Evolutionary conservation across 2,113 vertebrate genomes (phyloP), one percentile per base, ranked within the genome.

Genomic region (Nansenia antarctica): DNA sequence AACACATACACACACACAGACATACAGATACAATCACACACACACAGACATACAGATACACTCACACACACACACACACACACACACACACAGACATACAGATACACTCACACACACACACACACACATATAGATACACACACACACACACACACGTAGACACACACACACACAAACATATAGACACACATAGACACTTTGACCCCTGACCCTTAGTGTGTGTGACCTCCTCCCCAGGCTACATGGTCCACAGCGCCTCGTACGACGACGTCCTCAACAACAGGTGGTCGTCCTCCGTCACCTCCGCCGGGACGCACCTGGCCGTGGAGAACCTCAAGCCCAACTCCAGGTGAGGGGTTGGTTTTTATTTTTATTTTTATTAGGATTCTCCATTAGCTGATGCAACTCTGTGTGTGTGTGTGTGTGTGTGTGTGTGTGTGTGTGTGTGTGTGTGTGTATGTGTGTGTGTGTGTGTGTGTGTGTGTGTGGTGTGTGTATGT

Each of bases 251-350:
- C 77, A 98, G 95, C 14, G 97, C 98, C 8, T 98, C 98, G 11
- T 99, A 98, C 37, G 97, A 99, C 45, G 98, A 99, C 62, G 93
- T 97, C 70, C 91, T 99, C 65, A 96, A 94, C 81, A 98, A 99
- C 74, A 94, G 95, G 62, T 99, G 98, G 98, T 96, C 96, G 98
- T 96, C 96, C 37, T 87, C 94, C 1, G 93, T 85, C 37, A 29
- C 87, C 26, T 91, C 95, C 3, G 92, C 84, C 3, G 93, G 92
- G 65, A 95, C 95, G 29, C 95, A 98, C 66, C 86, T 98, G 77
- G 87, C 97, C 20, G 92, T 99, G 77, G 98, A 99, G 91, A 99
- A 99, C 78, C 92, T 99, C 85, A 99, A 99, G 74, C 98, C 98
- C 62, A 99, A 99, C 76, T 97, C 98, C 34, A 95, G 98, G 98